phyloP scores from a whole-genome alignment of 2,113 vertebrate genomes.

The Zonotrichia leucophrys region DNA sequence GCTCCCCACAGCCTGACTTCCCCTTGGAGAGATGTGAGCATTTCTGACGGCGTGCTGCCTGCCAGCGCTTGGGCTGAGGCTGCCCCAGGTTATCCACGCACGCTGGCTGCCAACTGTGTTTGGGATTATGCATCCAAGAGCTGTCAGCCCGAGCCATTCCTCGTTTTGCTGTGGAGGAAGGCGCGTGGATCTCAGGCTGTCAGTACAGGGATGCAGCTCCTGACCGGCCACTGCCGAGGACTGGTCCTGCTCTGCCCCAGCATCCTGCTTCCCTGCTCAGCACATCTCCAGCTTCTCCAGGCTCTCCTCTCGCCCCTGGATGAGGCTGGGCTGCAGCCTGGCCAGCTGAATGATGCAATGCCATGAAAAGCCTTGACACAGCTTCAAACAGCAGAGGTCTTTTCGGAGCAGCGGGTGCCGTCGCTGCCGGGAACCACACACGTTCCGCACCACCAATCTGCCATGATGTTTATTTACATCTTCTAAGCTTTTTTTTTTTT shows the following conservation, averaged over 20 bases:
- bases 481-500: neutral
- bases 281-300: neutral
- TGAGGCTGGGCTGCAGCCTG: neutral
- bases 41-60: neutral
- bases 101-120: neutral
- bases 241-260: neutral
- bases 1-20: neutral
- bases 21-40: neutral
- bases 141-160: neutral
- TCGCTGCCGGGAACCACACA: neutral
- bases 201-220: neutral
- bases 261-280: neutral
- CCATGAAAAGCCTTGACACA: neutral
- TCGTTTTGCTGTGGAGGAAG: neutral
- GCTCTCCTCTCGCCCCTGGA: neutral
- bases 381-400: slow-evolving; percentile 41
- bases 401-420: neutral
- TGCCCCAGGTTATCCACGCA: neutral
- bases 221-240: accelerated
- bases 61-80: accelerated
- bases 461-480: slow-evolving; percentile 17
- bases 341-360: slow-evolving; percentile 35
- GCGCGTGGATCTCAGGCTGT: neutral
- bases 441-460: neutral
- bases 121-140: neutral